Evolutionary conservation across 2,797 vertebrate genomes (phyloP).

Genomic region (Amblyopsis hoosieri): DNA sequence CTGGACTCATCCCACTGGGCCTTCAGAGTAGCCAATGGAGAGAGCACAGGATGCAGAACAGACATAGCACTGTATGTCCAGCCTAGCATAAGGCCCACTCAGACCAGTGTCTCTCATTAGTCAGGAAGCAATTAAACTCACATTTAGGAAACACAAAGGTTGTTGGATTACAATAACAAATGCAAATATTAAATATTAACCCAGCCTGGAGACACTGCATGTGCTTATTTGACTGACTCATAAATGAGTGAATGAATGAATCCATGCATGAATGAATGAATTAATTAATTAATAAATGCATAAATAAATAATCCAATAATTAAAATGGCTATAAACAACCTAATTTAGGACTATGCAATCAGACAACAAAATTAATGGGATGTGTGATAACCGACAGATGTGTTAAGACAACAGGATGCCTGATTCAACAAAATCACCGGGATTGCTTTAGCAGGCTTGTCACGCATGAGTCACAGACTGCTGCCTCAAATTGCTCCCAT

Average conservation of each 20-base stretch:
- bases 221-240: too few species aligned
- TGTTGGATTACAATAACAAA: constrained; percentile 8
- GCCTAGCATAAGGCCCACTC: neutral
- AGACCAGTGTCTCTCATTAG: constrained; percentile 2
- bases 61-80: constrained; percentile 4
- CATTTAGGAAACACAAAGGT: neutral
- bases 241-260: too few species aligned
- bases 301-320: neutral
- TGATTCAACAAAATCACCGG: constrained; percentile 10
- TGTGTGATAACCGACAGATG: neutral
- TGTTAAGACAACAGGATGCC: constrained; percentile 16
- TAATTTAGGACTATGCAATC: too few species aligned
- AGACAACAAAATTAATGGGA: too few species aligned
- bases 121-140: constrained; percentile 5
- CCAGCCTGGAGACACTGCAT: too few species aligned
- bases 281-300: too few species aligned
- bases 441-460: constrained; percentile 63
- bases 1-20: constrained; percentile 5
- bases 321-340: neutral
- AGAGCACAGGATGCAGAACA: neutral
- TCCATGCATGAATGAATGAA: too few species aligned
- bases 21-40: constrained; percentile 4
- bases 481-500: constrained; percentile 70
- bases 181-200: neutral
- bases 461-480: constrained; percentile 55